Evolutionary conservation across 1,140 invertebrate genomes (phyloP).

Genomic region (Caerostris darwini): DNA sequence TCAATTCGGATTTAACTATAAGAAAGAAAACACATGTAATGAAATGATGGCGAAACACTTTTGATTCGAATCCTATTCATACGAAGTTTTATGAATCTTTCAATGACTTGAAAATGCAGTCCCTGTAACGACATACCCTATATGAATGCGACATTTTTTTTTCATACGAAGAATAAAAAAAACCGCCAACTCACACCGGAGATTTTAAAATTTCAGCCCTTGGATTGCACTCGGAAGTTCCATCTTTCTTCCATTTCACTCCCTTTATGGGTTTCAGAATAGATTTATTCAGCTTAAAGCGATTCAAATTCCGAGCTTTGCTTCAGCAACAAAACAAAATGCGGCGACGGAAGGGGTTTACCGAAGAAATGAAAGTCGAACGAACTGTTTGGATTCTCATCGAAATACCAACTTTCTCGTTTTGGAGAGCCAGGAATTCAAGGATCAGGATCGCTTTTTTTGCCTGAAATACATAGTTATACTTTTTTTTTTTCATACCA

Average conservation of each 20-base stretch:
- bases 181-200: neutral
- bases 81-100: too few relatives aligned
- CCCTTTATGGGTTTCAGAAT: slow-evolving; percentile 1
- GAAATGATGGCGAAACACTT: too few relatives aligned
- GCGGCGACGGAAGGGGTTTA: slow-evolving; percentile 1
- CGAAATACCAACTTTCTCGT: slow-evolving; percentile 26
- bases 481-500: neutral
- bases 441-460: neutral
- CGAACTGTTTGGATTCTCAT: slow-evolving; percentile 53
- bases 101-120: too few relatives aligned
- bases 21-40: too few relatives aligned
- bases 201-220: neutral
- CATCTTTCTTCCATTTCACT: slow-evolving; percentile 14
- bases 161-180: neutral
- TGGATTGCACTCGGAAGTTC: neutral
- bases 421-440: neutral
- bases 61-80: too few relatives aligned
- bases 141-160: too few relatives aligned
- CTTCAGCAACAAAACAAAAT: neutral
- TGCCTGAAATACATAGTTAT: slow-evolving; percentile 6
- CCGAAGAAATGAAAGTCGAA: slow-evolving; percentile 14
- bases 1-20: too few relatives aligned
- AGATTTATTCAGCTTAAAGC: slow-evolving; percentile 41
- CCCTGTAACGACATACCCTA: too few relatives aligned
- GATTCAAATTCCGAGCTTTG: slow-evolving; percentile 38